Percentiles rank a stretch among this genome's conserved stretches.
phyloP scores from a whole-genome alignment of 1,140 invertebrate species.

The Drosophila miranda region DNA sequence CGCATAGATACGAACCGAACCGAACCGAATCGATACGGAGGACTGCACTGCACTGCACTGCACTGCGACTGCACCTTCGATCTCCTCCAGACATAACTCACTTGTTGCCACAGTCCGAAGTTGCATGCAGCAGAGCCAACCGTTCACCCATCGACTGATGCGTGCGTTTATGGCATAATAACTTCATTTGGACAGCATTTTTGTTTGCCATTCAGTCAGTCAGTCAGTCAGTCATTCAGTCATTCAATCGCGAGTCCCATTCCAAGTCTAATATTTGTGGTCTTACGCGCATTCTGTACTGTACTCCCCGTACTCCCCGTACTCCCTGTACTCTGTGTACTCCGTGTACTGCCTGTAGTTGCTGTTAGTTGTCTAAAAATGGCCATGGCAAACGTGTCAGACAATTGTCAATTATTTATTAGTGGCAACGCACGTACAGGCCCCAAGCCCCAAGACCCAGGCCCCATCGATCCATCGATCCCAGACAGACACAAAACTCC shows the following conservation, averaged over 20 bases:
- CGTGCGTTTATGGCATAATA: slow-evolving; percentile 82
- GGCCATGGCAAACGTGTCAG: slow-evolving; percentile 77
- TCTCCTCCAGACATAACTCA: slow-evolving; percentile 74
- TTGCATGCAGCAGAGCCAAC: slow-evolving; percentile 16
- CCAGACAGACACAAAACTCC: slow-evolving; percentile 17
- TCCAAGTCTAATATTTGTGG: slow-evolving; percentile 42
- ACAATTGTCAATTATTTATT: slow-evolving; percentile 80
- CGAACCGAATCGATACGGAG: slow-evolving; percentile 7
- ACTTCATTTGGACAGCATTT: slow-evolving; percentile 80
- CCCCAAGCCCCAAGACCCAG: slow-evolving; percentile 8
- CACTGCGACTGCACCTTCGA: slow-evolving; percentile 34
- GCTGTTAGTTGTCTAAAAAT: slow-evolving; percentile 65
- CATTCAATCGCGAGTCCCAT: slow-evolving; percentile 8
- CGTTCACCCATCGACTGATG: slow-evolving; percentile 48
- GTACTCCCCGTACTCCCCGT: neutral
- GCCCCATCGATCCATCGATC: slow-evolving; percentile 21
- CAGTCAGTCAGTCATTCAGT: slow-evolving; percentile 17
- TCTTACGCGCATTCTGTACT: slow-evolving; percentile 21
- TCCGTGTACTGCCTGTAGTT: slow-evolving; percentile 9
- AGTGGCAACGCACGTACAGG: slow-evolving; percentile 74
- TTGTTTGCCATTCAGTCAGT: slow-evolving; percentile 43
- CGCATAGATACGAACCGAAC: slow-evolving; percentile 35
- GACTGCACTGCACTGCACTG: neutral
- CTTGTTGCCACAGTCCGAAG: slow-evolving; percentile 38
- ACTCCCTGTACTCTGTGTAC: no score